Evolutionary conservation across 2,797 vertebrate species (phyloP).

Genomic region (Hylomyscus alleni): DNA sequence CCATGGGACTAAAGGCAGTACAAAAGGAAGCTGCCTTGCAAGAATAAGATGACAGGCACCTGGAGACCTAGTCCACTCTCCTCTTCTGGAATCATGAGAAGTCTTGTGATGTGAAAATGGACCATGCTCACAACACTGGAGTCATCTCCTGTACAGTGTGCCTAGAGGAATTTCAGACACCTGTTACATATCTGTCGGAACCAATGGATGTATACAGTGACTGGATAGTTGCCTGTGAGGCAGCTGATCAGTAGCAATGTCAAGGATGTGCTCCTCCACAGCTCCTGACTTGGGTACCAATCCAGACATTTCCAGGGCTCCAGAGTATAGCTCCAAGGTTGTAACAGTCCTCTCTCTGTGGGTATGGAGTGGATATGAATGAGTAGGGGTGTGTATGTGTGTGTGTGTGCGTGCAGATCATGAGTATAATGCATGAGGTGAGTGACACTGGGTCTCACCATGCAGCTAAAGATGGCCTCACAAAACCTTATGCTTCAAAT

Average conservation of each 20-base stretch:
- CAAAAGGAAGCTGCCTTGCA: too few species aligned
- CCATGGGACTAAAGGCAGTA: too few species aligned
- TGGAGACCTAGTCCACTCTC: slow-evolving; percentile 96
- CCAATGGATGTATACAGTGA: slow-evolving; percentile 97
- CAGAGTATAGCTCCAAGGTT: slow-evolving; percentile 66
- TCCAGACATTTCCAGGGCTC: slow-evolving; percentile 72
- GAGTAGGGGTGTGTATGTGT: neutral
- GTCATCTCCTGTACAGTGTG: slow-evolving; percentile 97
- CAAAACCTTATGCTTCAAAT: neutral
- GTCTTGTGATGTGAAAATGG: slow-evolving; percentile 97
- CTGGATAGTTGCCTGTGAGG: slow-evolving; percentile 98
- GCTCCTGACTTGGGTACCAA: neutral
- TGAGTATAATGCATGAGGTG: neutral
- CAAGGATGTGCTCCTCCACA: slow-evolving; percentile 48
- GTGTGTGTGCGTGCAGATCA: neutral
- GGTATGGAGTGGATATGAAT: neutral
- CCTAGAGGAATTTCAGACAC: slow-evolving; percentile 97
- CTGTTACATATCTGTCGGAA: slow-evolving; percentile 97
- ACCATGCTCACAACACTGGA: slow-evolving; percentile 95
- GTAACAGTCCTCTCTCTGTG: neutral
- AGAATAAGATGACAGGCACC: slow-evolving; percentile 87
- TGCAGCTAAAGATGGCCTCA: neutral
- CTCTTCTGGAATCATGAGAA: slow-evolving; percentile 98
- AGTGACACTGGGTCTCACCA: neutral
- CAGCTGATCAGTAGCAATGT: slow-evolving; percentile 94